Percentiles rank a stretch among this genome's conserved stretches.
These are phyloP conservation scores for Leistus spinibarbis DNA, from an alignment of 2,888 invertebrate genomes.

Conservation along the genomic window DNA sequence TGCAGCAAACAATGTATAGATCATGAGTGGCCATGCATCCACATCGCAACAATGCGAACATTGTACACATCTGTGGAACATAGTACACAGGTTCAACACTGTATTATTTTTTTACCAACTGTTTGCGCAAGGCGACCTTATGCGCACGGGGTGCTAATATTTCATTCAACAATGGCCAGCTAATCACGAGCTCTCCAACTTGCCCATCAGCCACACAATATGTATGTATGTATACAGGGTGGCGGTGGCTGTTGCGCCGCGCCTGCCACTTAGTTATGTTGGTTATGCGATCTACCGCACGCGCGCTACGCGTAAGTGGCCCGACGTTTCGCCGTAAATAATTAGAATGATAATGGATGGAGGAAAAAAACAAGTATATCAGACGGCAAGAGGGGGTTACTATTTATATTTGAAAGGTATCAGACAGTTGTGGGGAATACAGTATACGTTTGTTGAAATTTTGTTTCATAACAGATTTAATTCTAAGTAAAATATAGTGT, in stretches of 20 bases:
- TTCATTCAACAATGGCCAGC: constrained; percentile 48
- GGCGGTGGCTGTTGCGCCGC: constrained; percentile 42
- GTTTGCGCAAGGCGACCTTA: background rate
- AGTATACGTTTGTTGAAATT: no score
- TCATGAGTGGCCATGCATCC: background rate
- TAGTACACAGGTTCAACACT: constrained; percentile 15
- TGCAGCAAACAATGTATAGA: constrained; percentile 1
- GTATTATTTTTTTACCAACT: background rate
- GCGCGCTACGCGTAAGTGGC: constrained; percentile 43
- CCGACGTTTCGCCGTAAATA: constrained; percentile 52
- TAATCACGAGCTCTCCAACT: constrained; percentile 48
- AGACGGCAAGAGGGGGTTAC: constrained; percentile 50
- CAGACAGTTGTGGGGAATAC: no score
- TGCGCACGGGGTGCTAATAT: constrained; percentile 44
- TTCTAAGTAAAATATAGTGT: no score
- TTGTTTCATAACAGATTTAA: background rate
- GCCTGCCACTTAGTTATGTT: constrained; percentile 58
- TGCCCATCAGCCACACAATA: constrained; percentile 48
- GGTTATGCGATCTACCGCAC: constrained; percentile 53
- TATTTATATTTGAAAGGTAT: no score
- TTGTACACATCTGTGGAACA: constrained; percentile 38
- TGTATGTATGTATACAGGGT: constrained; percentile 40
- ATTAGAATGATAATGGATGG: constrained; percentile 59
- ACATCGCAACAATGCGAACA: constrained; percentile 50
- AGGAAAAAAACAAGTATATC: constrained; percentile 55